Conservation (phyloP, 2,797 vertebrate species). For the Passerculus sandwichensis region DNA sequence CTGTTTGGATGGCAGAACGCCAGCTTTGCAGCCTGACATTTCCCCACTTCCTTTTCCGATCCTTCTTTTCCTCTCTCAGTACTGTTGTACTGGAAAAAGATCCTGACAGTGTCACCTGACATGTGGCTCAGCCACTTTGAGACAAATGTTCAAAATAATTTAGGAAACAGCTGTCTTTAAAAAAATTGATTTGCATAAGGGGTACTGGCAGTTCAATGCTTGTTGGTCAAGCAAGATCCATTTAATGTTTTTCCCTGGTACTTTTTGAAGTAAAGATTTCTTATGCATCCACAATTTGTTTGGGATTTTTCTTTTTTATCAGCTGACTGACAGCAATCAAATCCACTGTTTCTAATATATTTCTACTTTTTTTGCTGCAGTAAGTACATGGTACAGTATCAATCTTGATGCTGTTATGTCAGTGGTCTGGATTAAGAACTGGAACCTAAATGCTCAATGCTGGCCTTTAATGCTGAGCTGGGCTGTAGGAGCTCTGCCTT, state of each 20-base stretch:
- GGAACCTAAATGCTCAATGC: not conserved
- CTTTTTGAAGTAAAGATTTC: not conserved
- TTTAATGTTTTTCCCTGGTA: not conserved
- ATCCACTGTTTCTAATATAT: not conserved
- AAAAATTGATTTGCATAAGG: not conserved
- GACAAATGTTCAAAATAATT: not conserved
- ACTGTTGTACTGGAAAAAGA: not conserved
- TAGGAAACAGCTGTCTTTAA: not conserved
- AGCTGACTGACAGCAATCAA: not conserved
- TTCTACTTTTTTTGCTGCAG: not conserved
- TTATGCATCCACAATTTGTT: not conserved
- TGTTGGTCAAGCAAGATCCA: not conserved
- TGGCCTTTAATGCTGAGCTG: not conserved
- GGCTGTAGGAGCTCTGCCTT: not conserved
- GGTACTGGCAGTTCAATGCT: not conserved
- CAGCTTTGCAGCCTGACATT: not conserved
- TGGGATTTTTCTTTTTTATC: not conserved
- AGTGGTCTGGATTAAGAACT: not conserved
- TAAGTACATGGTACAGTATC: not conserved
- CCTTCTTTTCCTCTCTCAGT: not conserved
- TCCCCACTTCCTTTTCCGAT: not conserved
- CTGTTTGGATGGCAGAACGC: not conserved
- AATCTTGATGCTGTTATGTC: rapidly evolving
- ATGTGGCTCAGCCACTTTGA: not conserved
- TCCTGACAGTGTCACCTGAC: not conserved